Percentiles rank a stretch among this genome's conserved stretches.
These are phyloP conservation scores for Micrastur ruficollis DNA, from an alignment of 2,797 vertebrate genomes.

Conservation along the genomic window DNA sequence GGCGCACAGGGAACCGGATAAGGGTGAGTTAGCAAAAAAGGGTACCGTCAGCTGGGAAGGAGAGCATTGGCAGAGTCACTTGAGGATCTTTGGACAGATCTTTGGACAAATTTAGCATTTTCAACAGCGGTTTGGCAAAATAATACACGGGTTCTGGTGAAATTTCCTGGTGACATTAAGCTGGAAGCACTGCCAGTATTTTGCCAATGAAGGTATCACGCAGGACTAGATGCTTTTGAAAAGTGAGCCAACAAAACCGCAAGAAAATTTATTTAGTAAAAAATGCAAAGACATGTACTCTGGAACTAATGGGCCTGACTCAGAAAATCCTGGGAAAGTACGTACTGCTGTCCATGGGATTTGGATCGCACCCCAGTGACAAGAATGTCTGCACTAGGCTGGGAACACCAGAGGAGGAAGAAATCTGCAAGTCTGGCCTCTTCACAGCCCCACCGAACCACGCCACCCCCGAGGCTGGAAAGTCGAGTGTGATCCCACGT, in stretches of 20 bases:
- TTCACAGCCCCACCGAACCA: background rate
- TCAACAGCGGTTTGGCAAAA: background rate
- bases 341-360: background rate
- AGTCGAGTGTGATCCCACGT: fast-evolving
- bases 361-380: background rate
- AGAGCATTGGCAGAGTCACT: background rate
- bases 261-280: background rate
- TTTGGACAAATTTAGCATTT: background rate
- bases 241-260: background rate
- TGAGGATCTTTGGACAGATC: background rate
- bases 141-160: background rate
- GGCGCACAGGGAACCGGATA: background rate
- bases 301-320: background rate
- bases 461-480: background rate
- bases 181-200: background rate
- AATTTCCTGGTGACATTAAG: background rate
- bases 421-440: background rate
- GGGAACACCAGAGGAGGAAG: background rate
- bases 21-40: background rate
- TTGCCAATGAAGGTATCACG: background rate
- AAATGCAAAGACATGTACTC: background rate
- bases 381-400: background rate
- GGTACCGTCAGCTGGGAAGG: background rate
- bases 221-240: background rate
- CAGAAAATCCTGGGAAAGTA: background rate